Conservation (phyloP, 2,888 invertebrate genomes). For the Plagodis pulveraria region DNA sequence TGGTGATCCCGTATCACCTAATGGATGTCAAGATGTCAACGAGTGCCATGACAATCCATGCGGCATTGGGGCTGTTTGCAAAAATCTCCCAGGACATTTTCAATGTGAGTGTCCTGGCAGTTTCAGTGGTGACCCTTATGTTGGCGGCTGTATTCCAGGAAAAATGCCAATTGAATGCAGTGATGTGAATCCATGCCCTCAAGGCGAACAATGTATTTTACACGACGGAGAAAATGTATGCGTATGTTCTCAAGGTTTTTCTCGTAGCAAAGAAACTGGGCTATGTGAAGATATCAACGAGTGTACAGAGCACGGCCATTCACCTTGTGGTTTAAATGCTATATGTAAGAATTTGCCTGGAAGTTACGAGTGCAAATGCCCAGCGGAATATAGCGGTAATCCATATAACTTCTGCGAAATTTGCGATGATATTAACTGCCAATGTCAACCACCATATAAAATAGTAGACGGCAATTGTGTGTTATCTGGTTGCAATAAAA, state of each 20-base stretch:
- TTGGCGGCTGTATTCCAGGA: constrained; percentile 89
- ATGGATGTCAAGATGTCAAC: constrained; percentile 94
- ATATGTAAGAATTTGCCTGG: constrained; percentile 97
- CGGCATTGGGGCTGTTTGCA: constrained; percentile 93
- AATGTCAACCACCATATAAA: constrained; percentile 95
- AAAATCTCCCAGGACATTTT: constrained; percentile 94
- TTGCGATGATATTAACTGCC: constrained; percentile 92
- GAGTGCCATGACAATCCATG: constrained; percentile 94
- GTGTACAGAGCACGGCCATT: constrained; percentile 90
- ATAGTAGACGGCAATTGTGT: constrained; percentile 93
- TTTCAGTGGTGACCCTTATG: constrained; percentile 91
- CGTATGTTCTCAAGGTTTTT: constrained; percentile 94
- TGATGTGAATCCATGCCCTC: constrained; percentile 90
- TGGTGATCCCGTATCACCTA: constrained; percentile 86
- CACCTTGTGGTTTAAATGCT: constrained; percentile 94
- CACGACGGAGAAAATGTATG: constrained; percentile 94
- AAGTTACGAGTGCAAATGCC: constrained; percentile 96
- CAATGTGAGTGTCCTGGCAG: constrained; percentile 95
- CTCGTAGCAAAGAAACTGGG: constrained; percentile 89
- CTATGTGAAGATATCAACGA: constrained; percentile 95
- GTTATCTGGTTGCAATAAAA: constrained; percentile 92
- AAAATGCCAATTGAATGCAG: constrained; percentile 89
- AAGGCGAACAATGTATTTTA: constrained; percentile 93
- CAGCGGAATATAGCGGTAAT: constrained; percentile 94
- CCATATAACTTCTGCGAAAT: constrained; percentile 95